Percentiles rank a stretch among this genome's conserved stretches.
Evolutionary conservation across 2,797 vertebrate species (phyloP).

Genomic region (Acanthopagrus latus): DNA sequence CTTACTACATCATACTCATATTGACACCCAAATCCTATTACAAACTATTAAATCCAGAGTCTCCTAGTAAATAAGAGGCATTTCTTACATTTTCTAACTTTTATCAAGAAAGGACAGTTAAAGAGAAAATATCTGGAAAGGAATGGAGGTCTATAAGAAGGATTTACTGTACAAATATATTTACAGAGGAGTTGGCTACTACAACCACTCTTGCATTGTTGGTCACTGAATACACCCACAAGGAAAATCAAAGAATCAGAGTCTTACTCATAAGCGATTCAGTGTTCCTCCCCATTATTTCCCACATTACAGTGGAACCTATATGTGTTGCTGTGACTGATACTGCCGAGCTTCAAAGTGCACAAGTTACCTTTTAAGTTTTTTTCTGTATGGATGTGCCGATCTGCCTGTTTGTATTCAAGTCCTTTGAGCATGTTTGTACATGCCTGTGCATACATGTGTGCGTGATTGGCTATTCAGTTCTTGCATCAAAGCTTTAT

Average conservation of each 20-base stretch:
- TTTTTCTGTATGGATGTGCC: slow-evolving; percentile 14
- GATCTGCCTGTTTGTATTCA: slow-evolving; percentile 29
- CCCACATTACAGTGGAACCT: neutral
- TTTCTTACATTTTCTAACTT: neutral
- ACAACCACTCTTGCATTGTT: neutral
- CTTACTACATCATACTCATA: neutral
- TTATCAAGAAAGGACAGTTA: neutral
- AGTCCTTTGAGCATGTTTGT: slow-evolving; percentile 51
- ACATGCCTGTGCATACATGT: slow-evolving; percentile 15
- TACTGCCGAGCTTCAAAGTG: slow-evolving; percentile 24
- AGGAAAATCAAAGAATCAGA: neutral
- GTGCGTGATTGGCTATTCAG: slow-evolving; percentile 41
- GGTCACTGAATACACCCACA: neutral
- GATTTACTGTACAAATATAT: slow-evolving; percentile 6
- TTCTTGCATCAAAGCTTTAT: slow-evolving; percentile 43
- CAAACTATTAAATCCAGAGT: neutral
- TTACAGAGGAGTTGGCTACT: neutral
- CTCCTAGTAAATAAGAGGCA: neutral
- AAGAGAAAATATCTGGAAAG: neutral
- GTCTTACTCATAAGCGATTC: neutral
- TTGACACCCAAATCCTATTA: neutral
- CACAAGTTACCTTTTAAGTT: slow-evolving; percentile 34
- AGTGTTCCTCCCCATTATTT: neutral
- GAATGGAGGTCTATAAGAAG: neutral
- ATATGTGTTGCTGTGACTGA: slow-evolving; percentile 22